Base-by-base conservation (phyloP, 2,797 vertebrate genomes). In the Tapirus indicus region DNA sequence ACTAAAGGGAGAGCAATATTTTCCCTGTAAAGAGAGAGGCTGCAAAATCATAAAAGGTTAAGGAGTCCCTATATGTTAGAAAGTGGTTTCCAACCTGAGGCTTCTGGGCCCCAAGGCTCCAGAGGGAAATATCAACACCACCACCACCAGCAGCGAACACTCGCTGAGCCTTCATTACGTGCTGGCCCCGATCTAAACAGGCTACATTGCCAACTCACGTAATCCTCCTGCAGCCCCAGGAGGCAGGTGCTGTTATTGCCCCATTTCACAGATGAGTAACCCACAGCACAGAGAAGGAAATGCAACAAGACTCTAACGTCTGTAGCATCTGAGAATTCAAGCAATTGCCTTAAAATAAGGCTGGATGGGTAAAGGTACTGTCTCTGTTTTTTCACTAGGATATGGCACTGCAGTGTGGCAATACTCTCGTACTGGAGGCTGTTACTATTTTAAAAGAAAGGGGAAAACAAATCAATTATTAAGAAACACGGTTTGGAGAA, bases 361-460 rank as follows among this genome's bases (percentile, higher is more conserved):
- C 27, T 69, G 25, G 4, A 38, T 3, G 68, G 68, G 54, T 93
- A 71, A 74, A 91, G 71, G 68, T 9, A 20, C 8, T 62, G 21
- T 54, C 21, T 60, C 58, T 87, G 17, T 68, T 62, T 84, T 78
- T 86, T 52, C 66, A 77, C 21, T 38, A 85, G 44, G 88, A 77
- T 75, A 47, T n/a, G 89, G 75, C 44, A 35, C 18, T 49, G 94
- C 25, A 91, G 38, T 35, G 23, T 5, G 58, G 23, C 41, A 89
- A 68, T 3, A 60, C 32, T 79, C 62, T 83, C 62, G 38, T 25
- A 71, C 41, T 90, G 66, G 77, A 29, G 12, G 54, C 74, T 95
- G 13, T 88, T 90, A 77, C 72, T 62, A 84, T 80, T 96, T 92
- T 85, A 95, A 25, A 95, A 74, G 49, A 96, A 92, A 95, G 56